A percentile compares a stretch with the other conserved stretches of the same genome.
Conservation (phyloP, 35 echinoderm and acorn worm genomes). For the Lytechinus pictus region DNA sequence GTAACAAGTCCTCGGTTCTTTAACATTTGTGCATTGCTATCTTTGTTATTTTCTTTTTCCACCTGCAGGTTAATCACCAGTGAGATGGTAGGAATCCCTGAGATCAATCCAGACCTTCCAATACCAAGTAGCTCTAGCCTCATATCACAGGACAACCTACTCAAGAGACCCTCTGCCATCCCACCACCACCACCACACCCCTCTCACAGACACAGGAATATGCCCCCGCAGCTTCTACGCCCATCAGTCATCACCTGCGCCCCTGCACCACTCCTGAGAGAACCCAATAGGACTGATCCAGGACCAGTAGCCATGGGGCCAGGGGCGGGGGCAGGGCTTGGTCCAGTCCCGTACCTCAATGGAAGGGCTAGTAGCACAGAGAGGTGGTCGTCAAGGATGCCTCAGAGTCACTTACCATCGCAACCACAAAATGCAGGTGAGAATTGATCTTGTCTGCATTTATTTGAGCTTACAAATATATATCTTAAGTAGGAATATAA, state of each 20-base stretch:
- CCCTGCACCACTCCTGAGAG: conserved; percentile 58
- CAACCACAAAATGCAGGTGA: background rate
- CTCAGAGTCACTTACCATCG: background rate
- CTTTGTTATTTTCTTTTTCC: background rate
- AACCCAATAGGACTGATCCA: background rate
- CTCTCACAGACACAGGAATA: conserved; percentile 49
- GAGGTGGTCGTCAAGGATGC: conserved; percentile 28
- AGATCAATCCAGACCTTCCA: conserved; percentile 80
- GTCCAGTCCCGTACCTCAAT: background rate
- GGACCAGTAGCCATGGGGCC: conserved; percentile 2
- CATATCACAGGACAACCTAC: conserved; percentile 57
- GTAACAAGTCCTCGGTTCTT: too few relatives aligned
- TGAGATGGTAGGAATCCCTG: conserved; percentile 82
- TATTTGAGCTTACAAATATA: background rate
- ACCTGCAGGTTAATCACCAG: conserved; percentile 63
- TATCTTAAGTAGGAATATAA: background rate
- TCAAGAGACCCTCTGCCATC: background rate
- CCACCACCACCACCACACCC: conserved; percentile 37
- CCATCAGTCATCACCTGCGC: conserved; percentile 86
- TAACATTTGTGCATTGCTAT: too few relatives aligned
- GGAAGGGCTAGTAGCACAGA: background rate
- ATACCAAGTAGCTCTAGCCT: conserved; percentile 70
- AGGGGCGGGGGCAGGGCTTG: background rate
- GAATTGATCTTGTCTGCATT: background rate
- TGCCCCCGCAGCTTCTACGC: conserved; percentile 68